Evolutionary conservation across 2,113 vertebrate genomes (phyloP), one percentile per base, ranked within the genome.

Genomic region (Conger conger): DNA sequence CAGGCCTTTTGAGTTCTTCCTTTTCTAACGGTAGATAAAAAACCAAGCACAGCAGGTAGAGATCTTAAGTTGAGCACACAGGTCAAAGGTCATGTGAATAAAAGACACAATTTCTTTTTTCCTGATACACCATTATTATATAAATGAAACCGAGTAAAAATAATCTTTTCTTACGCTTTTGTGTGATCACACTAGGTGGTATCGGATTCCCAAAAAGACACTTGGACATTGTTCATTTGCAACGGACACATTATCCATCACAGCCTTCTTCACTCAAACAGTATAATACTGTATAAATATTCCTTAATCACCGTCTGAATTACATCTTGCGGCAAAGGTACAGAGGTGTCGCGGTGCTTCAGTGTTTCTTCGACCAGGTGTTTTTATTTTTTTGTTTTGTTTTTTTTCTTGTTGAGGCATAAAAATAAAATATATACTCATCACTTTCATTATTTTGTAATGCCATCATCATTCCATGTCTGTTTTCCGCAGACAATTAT

Each of bases 391-490:
- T 35, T 42, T 82, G 2, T 76, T 87, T 83, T 90, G 84, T 88
- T 83, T 35, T 42, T 83, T 4, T 78, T 87, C 82, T 89, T 93
- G 91, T 94, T 95, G 93, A 96, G 95, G 92, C 93, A 95, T 95
- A 96, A 95, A 96, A 63, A 63, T 63, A 63, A 63, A 63, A 95
- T 93, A 95, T 89, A 88, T 91, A 86, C 95, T 96, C 96, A 96
- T 97, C 97, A 95, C 95, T 96, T 96, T 96, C 96, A 96, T 97
- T 93, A 95, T 95, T 95, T 88, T 98, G 96, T 97, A 97, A 89
- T 88, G 87, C 88, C 87, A 95, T 96, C 96, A 96, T 97, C 96
- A 96, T 97, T 97, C 96, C 96, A 95, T 94, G 96, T 98, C 96
- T 97, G 96, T 97, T 90, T 95, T 94, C 96, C 93, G 94, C 97